Base-by-base conservation (phyloP, 2,888 invertebrate species). In the Taphrorychus bicolor region DNA sequence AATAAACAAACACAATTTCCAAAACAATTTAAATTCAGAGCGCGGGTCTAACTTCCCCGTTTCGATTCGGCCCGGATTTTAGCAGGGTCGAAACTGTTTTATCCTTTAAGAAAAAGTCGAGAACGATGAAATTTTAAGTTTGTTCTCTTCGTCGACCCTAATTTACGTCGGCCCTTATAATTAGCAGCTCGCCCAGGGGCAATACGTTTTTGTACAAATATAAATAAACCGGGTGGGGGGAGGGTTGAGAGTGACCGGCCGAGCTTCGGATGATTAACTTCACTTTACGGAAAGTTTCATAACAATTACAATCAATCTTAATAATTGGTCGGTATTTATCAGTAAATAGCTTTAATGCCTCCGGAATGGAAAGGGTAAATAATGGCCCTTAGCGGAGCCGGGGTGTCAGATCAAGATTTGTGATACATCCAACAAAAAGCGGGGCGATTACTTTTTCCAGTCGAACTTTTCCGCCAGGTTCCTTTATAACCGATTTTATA, bases 301-400 rank as follows among this genome's bases (percentile, higher is more conserved):
- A 68, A 68, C 68, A 68, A 68, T 68, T 68, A 63, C 53, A 63
- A 59, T 63, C 52, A 63, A 68, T 58, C 59, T 63, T 63, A 63
- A 63, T 68, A 68, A 68, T 68, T 68, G 68, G 68, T 48, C 63
- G 59, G 59, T 63, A 68, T 68, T 68, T 68, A 68, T 68, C 63
- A 68, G 63, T 63, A 68, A 68, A 68, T 68, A 63, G 63, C 68
- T 48, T 19, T 45, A 52, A 58, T 62, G 67, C 62, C 53, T 49
- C 51, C 51, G 60, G 51, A 66, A 66, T 61, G 49, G 59, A 57
- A 57, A 61, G 59, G 61, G 56, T 66, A 61, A 66, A 61, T 66
- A 60, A 66, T 66, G 57, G 52, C 51, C 14, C 16, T 24, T 32
- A 9, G 22, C 65, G 53, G 32, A 14, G 48, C 18, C 40, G 40